Evolutionary conservation across 2,888 invertebrate species (phyloP).

Genomic region (Caenorhabditis angaria): DNA sequence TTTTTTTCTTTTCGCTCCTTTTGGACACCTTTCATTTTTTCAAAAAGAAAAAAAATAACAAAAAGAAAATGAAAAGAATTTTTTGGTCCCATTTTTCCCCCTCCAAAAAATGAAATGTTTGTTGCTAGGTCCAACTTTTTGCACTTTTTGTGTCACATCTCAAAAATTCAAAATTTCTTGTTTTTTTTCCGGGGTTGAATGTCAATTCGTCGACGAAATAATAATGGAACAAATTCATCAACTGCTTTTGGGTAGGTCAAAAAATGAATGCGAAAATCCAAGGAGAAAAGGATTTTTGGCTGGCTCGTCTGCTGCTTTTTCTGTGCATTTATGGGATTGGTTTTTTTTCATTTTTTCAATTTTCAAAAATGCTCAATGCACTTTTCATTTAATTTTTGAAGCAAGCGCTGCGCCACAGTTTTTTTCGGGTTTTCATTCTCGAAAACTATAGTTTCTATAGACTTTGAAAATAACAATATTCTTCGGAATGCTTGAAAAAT

Average conservation of each 20-base stretch:
- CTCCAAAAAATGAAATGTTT: too few species aligned
- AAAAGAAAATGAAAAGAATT: not conserved
- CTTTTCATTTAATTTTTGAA: too few species aligned
- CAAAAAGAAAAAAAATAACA: not conserved
- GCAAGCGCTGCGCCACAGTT: not conserved
- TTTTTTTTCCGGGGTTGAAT: slow-evolving; percentile 12
- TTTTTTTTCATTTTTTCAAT: not conserved
- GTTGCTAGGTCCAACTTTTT: not conserved
- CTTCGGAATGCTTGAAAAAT: not conserved
- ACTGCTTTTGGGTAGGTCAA: slow-evolving; percentile 42
- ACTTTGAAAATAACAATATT: not conserved
- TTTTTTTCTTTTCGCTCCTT: too few species aligned
- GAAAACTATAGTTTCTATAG: not conserved
- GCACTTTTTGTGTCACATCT: slow-evolving; percentile 1
- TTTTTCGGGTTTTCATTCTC: not conserved
- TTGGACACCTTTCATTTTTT: not conserved
- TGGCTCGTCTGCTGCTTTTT: not conserved
- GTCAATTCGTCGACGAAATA: slow-evolving; percentile 44
- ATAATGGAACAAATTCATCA: slow-evolving; percentile 43
- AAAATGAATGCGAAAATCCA: too few species aligned
- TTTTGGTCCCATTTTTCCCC: too few species aligned
- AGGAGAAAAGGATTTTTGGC: too few species aligned
- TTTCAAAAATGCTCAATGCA: too few species aligned
- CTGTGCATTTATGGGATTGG: not conserved
- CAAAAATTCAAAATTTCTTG: not conserved